Percentiles rank a stretch among this genome's conserved stretches.
phyloP scores from a whole-genome alignment of 2,113 vertebrate species.

The Podarcis muralis region DNA sequence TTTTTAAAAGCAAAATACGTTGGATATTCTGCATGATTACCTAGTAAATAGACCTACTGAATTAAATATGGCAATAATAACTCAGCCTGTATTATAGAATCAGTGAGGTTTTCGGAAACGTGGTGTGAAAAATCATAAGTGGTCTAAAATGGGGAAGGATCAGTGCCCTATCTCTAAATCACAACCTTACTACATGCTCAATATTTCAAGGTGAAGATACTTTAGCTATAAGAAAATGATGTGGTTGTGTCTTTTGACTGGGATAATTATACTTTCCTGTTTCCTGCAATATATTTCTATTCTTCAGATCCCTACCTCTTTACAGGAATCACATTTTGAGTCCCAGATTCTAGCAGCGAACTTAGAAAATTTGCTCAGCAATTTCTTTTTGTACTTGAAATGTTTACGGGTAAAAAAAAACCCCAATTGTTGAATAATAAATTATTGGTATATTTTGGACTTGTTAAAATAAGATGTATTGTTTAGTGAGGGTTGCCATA shows the following conservation, averaged over 20 bases:
- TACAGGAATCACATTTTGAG: neutral
- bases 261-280: neutral
- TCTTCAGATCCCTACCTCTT: neutral
- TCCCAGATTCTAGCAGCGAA: neutral
- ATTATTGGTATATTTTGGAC: too few species aligned
- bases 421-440: neutral
- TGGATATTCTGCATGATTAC: too few species aligned
- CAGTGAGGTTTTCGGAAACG: neutral
- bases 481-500: too few species aligned
- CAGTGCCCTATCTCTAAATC: neutral
- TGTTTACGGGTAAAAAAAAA: neutral
- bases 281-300: neutral
- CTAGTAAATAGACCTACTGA: too few species aligned
- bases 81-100: neutral
- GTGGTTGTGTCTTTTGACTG: too few species aligned
- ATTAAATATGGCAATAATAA: neutral
- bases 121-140: neutral
- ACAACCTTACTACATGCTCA: neutral
- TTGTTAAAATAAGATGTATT: too few species aligned
- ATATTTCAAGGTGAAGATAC: neutral
- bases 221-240: neutral
- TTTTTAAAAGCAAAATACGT: too few species aligned
- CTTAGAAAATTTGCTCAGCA: neutral
- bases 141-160: neutral
- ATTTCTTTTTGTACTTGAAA: neutral